Conservation (phyloP, 1,140 invertebrate genomes). For the Cydia strobilella region DNA sequence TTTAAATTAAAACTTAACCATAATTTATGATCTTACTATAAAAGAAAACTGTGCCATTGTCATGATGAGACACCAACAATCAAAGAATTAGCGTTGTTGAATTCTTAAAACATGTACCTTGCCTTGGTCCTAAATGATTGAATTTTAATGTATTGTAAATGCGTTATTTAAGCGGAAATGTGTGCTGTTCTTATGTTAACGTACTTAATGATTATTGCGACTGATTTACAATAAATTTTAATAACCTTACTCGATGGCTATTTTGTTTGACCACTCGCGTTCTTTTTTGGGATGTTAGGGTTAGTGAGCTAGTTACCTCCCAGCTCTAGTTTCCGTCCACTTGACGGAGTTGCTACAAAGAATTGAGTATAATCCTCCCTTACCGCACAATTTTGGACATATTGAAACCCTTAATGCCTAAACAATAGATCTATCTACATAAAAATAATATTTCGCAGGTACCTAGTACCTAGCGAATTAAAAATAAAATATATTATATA, state of each 20-base stretch:
- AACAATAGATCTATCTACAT: too few relatives aligned
- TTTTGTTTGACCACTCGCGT: neutral
- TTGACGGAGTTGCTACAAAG: too few relatives aligned
- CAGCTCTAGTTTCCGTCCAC: too few relatives aligned
- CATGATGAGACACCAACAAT: neutral
- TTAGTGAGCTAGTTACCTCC: too few relatives aligned
- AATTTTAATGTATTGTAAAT: neutral
- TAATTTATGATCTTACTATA: neutral
- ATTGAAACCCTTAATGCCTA: too few relatives aligned
- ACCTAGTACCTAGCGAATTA: too few relatives aligned
- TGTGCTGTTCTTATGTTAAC: conserved; percentile 28
- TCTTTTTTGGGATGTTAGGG: too few relatives aligned
- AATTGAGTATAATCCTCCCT: too few relatives aligned
- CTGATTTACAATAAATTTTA: conserved; percentile 43
- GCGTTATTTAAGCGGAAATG: neutral
- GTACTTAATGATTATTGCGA: conserved; percentile 46
- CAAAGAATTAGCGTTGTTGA: neutral
- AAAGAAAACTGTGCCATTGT: neutral
- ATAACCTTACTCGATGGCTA: conserved; percentile 30
- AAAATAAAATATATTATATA: too few relatives aligned
- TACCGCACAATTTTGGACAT: too few relatives aligned
- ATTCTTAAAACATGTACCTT: neutral
- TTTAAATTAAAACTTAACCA: neutral
- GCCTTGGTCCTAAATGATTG: neutral
- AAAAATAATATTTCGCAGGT: too few relatives aligned